A percentile compares a stretch with the other conserved stretches of the same genome.
These are phyloP conservation scores for Terebella lapidaria DNA, from an alignment of 2,888 invertebrate species.

Conservation along the genomic window DNA sequence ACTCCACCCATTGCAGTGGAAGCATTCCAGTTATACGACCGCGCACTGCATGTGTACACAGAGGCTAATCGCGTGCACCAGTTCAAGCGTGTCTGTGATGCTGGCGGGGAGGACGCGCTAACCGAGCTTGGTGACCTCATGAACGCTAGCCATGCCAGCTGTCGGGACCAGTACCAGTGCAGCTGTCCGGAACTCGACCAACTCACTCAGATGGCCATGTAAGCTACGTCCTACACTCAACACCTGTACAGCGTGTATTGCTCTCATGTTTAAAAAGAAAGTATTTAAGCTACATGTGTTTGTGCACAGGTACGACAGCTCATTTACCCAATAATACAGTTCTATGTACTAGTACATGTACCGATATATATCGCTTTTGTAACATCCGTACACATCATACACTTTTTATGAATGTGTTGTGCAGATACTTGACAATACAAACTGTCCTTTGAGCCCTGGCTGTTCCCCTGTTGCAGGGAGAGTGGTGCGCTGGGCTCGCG, in stretches of 20 bases:
- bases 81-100: constrained; percentile 66
- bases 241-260: too few relatives aligned
- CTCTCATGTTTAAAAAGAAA: too few relatives aligned
- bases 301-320: too few relatives aligned
- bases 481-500: constrained; percentile 74
- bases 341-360: too few relatives aligned
- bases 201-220: constrained; percentile 63
- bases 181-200: constrained; percentile 82
- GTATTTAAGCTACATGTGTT: too few relatives aligned
- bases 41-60: constrained; percentile 77
- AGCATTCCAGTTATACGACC: constrained; percentile 68
- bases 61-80: constrained; percentile 80
- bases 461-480: constrained; percentile 30
- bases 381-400: too few relatives aligned
- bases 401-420: too few relatives aligned
- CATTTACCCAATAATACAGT: too few relatives aligned
- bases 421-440: too few relatives aligned
- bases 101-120: constrained; percentile 27
- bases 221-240: constrained; percentile 57
- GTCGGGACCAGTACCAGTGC: constrained; percentile 83
- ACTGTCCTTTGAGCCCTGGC: too few relatives aligned
- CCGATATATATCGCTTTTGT: too few relatives aligned
- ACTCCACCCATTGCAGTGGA: constrained; percentile 51
- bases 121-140: constrained; percentile 72
- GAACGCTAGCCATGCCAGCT: constrained; percentile 81